phyloP scores from a whole-genome alignment of 2,888 invertebrate species.

The Drosophila ochracea region DNA sequence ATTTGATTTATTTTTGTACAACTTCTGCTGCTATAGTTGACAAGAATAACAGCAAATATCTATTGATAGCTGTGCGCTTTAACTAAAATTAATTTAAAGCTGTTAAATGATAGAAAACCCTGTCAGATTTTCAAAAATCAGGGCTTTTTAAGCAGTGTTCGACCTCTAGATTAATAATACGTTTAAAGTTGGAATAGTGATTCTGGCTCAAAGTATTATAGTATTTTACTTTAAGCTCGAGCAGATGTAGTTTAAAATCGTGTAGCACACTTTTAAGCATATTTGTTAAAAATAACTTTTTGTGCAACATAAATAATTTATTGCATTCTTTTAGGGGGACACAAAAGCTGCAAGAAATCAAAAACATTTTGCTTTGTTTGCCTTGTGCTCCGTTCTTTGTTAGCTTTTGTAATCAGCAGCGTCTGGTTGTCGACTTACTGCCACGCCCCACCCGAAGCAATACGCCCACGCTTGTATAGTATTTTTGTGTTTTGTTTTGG shows the following conservation, averaged over 20 bases:
- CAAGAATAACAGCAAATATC: not conserved
- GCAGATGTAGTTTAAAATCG: not conserved
- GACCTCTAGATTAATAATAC: not conserved
- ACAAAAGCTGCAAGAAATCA: constrained; percentile 20
- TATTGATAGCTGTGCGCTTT: not conserved
- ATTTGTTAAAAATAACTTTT: not conserved
- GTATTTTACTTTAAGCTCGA: too few species aligned
- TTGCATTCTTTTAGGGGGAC: constrained; percentile 32
- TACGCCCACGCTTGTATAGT: constrained; percentile 35
- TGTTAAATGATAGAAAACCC: not conserved
- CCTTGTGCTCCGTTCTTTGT: constrained; percentile 46
- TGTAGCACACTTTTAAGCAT: constrained; percentile 24
- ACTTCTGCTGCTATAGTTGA: not conserved
- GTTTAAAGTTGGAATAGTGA: not conserved
- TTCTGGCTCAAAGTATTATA: not conserved
- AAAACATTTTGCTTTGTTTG: constrained; percentile 21
- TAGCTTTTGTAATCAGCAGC: constrained; percentile 36
- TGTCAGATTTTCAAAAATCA: not conserved
- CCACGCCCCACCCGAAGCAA: not conserved
- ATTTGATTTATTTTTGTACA: not conserved
- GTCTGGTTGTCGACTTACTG: not conserved
- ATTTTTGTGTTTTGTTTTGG: constrained; percentile 77
- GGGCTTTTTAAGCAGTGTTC: not conserved
- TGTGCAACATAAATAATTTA: not conserved
- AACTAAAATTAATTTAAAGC: not conserved